Conservation (phyloP, 1,140 invertebrate species). For the Reticulitermes speratus region DNA sequence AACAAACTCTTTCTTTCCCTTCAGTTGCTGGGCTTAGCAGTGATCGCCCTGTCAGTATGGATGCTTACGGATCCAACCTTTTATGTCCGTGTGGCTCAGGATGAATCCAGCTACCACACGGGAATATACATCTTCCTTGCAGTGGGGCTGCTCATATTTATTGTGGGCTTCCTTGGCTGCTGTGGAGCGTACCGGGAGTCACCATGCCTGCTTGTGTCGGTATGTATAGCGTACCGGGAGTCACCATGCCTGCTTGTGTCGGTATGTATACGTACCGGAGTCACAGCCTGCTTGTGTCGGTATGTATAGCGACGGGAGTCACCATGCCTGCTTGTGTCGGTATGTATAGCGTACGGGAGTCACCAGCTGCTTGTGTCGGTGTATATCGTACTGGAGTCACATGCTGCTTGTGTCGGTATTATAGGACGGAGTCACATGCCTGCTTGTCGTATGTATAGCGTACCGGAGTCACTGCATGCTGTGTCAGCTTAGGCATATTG, state of each 20-base stretch:
- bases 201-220: constrained; percentile 80
- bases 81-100: constrained; percentile 66
- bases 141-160: constrained; percentile 75
- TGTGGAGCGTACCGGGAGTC: constrained; percentile 86
- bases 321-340: constrained; percentile 80
- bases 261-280: constrained; percentile 67
- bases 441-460: too few relatives aligned
- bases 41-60: constrained; percentile 69
- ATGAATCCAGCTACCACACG: constrained; percentile 66
- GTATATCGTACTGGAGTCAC: constrained; percentile 70
- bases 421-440: constrained; percentile 82
- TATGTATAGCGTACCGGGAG: constrained; percentile 66
- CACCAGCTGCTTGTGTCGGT: constrained; percentile 79
- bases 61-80: constrained; percentile 74
- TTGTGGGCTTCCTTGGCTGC: constrained; percentile 87
- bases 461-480: too few relatives aligned
- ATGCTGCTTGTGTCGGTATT: constrained; percentile 77
- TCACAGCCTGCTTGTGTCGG: constrained; percentile 79
- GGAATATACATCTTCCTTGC: constrained; percentile 75
- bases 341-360: constrained; percentile 70
- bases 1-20: constrained; percentile 43
- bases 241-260: constrained; percentile 83
- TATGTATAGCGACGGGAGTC: too few relatives aligned
- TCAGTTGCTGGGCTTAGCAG: constrained; percentile 70
- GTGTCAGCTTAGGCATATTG: too few relatives aligned